Conservation (phyloP, 2,888 invertebrate species). For the Caradrina kadenii region DNA sequence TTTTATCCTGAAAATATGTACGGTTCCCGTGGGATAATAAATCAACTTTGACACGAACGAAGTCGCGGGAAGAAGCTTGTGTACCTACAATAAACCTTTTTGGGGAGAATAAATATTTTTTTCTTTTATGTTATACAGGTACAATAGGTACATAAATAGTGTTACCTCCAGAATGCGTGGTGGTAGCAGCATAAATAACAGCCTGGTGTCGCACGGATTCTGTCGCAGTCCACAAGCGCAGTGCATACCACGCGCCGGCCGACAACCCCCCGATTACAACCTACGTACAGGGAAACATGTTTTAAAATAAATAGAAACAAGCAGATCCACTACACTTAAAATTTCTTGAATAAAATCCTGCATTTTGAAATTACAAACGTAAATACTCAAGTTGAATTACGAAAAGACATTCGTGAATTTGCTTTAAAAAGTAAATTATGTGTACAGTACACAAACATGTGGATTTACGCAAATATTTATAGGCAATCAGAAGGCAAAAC, state of each 20-base stretch:
- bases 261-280: constrained; percentile 91
- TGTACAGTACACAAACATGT: neutral
- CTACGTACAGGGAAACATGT: constrained; percentile 60
- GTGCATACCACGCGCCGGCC: constrained; percentile 94
- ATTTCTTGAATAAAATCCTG: neutral
- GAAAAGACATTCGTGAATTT: neutral
- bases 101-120: no score
- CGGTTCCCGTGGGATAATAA: no score
- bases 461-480: neutral
- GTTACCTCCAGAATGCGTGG: constrained; percentile 93
- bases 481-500: neutral
- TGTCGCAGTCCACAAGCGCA: constrained; percentile 93
- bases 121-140: neutral
- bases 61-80: no score
- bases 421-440: neutral
- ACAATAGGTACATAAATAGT: constrained; percentile 14
- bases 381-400: neutral
- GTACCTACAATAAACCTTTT: no score
- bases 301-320: neutral
- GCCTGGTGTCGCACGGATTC: constrained; percentile 92
- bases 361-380: neutral
- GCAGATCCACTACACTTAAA: neutral
- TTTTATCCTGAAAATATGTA: no score
- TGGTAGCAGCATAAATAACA: constrained; percentile 93
- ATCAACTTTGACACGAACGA: no score